Percentiles rank a stretch among this genome's conserved stretches.
Conservation (phyloP, 2,797 vertebrate genomes). For the Clarias platycephalus region DNA sequence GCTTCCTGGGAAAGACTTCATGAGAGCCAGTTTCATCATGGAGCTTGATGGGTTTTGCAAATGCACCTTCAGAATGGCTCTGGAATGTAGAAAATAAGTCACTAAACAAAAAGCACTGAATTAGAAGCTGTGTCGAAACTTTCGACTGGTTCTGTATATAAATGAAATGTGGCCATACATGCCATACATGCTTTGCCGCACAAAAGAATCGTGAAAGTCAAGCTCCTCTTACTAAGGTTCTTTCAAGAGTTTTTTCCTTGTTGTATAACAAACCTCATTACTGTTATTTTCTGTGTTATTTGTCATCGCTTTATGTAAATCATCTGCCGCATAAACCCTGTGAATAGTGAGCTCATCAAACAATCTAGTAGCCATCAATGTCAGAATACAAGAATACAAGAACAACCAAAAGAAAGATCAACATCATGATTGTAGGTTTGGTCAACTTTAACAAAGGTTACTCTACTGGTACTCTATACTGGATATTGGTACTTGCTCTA, state of each 20-base stretch:
- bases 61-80: no score
- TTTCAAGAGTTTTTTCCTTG: not conserved
- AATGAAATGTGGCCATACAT: no score
- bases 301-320: not conserved
- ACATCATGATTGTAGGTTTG: not conserved
- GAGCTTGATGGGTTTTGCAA: no score
- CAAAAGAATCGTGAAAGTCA: not conserved
- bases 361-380: not conserved
- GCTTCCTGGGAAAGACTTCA: no score
- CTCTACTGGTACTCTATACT: not conserved
- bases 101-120: no score
- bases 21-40: no score
- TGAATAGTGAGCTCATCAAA: not conserved
- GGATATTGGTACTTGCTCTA: not conserved
- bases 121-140: no score
- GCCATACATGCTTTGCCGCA: no score
- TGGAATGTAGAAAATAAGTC: no score
- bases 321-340: not conserved
- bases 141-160: no score
- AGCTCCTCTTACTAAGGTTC: not conserved
- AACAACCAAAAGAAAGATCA: not conserved
- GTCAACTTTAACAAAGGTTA: not conserved
- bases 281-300: not conserved
- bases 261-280: not conserved
- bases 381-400: not conserved